These are phyloP conservation scores for Gymnorhina tibicen DNA, from an alignment of 2,113 vertebrate genomes.

Conservation along the genomic window DNA sequence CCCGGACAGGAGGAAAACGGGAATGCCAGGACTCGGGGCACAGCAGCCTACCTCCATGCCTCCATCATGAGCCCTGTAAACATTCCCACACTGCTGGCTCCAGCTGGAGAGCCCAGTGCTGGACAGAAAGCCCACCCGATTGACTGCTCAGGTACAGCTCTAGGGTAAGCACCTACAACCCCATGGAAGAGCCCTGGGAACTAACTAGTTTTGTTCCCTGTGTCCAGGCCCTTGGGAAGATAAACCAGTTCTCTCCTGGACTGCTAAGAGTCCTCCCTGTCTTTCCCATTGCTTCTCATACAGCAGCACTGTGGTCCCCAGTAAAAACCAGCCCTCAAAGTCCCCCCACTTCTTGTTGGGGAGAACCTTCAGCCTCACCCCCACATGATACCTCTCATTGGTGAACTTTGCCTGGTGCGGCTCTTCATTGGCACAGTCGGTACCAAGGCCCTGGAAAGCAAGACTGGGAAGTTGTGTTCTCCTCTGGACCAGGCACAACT, in stretches of 20 bases:
- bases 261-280: background rate
- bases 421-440: constrained; percentile 66
- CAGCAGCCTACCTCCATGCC: background rate
- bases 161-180: background rate
- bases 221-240: background rate
- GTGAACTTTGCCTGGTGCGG: constrained; percentile 79
- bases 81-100: background rate
- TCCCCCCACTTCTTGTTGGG: background rate
- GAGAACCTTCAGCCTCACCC: background rate
- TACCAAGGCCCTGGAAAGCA: constrained; percentile 80
- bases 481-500: background rate
- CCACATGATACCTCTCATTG: constrained; percentile 79
- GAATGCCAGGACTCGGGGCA: background rate
- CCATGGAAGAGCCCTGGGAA: background rate
- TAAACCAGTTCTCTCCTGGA: background rate
- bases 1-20: background rate
- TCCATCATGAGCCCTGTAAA: background rate
- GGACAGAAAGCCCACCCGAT: background rate
- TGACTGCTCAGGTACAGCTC: background rate
- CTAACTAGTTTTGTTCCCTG: background rate
- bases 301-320: background rate
- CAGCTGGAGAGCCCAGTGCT: background rate
- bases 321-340: background rate
- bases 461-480: background rate
- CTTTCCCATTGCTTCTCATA: background rate